Base-by-base conservation (phyloP, 2,888 invertebrate species). In the Ennomos fuscantarius region DNA sequence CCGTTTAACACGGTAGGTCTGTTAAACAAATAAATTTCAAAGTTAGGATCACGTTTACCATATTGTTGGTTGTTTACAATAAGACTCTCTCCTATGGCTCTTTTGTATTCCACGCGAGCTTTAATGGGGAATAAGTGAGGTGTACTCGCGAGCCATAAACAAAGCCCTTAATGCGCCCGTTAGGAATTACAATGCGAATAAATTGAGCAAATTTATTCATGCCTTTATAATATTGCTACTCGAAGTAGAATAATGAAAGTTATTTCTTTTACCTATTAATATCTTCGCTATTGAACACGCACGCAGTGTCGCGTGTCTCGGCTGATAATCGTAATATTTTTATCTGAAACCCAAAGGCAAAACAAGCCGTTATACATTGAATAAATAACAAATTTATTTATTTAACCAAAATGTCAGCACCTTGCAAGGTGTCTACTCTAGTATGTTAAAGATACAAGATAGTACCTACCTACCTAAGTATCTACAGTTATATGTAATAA, bases 21-120 rank as follows among this genome's bases (percentile, higher is more conserved):
- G 58, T 63, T 60, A 58, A 80, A 87, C 84, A 87, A 84, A 88
- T 85, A 89, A 84, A 89, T 89, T 87, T 68, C 78, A 85, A 82
- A 82, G 83, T 84, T 84, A 79, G 78, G 69, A 79, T 81, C 84
- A 79, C 76, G 81, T 84, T 86, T 83, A 82, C 86, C 84, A 82
- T 87, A 85, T 80, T 75, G 73, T 68, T 76, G 66, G 71, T 71
- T 72, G 78, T 78, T 83, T 78, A 79, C 83, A 83, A 82, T 82
- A 78, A 76, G 73, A 71, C 76, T 66, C 69, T 75, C 74, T 77
- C 78, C 75, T 79, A 76, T 70, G 68, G 72, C 78, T 75, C 77
- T 81, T 86, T 83, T 84, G 84, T 87, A 84, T 85, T 86, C 83
- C 82, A 81, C 72, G 74, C 68, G 71, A 67, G 66, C 76, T 78